Conservation (phyloP, 1,140 invertebrate species). For the Monochamus saltuarius region DNA sequence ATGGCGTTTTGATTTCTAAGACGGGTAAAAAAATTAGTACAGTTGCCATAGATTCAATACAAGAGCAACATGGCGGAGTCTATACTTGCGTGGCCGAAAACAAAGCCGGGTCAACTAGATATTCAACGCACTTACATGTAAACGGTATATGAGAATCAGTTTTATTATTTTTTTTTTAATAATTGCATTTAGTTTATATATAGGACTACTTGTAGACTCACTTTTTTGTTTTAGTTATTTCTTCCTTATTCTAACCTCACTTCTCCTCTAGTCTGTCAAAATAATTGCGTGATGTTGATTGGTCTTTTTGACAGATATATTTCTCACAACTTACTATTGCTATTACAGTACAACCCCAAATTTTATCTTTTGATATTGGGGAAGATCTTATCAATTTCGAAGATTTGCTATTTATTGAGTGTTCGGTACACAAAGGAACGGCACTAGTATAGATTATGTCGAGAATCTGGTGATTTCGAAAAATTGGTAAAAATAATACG, state of each 20-base stretch:
- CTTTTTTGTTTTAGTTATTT: not conserved
- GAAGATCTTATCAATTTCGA: slow-evolving; percentile 70
- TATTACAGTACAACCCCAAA: slow-evolving; percentile 57
- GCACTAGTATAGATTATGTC: slow-evolving; percentile 44
- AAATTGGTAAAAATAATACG: slow-evolving; percentile 58
- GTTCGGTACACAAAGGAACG: slow-evolving; percentile 73
- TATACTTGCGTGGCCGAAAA: slow-evolving; percentile 74
- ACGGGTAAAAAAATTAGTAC: slow-evolving; percentile 38
- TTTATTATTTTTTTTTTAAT: slow-evolving; percentile 13
- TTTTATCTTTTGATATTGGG: slow-evolving; percentile 56
- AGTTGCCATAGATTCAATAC: slow-evolving; percentile 61
- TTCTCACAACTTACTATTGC: no score
- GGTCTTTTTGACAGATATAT: no score
- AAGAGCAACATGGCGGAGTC: slow-evolving; percentile 68
- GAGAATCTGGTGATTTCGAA: slow-evolving; percentile 47
- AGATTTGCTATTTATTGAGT: slow-evolving; percentile 68
- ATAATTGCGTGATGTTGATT: no score
- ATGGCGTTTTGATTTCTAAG: slow-evolving; percentile 36
- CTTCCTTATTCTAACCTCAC: not conserved
- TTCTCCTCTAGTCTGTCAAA: no score
- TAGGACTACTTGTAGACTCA: not conserved
- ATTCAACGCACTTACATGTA: slow-evolving; percentile 63
- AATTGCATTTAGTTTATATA: not conserved
- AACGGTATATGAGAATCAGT: slow-evolving; percentile 63
- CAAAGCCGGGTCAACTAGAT: slow-evolving; percentile 59